A percentile compares a stretch with the other conserved stretches of the same genome.
phyloP scores from a whole-genome alignment of 2,888 invertebrate species.

The Euplagia quadripunctaria region DNA sequence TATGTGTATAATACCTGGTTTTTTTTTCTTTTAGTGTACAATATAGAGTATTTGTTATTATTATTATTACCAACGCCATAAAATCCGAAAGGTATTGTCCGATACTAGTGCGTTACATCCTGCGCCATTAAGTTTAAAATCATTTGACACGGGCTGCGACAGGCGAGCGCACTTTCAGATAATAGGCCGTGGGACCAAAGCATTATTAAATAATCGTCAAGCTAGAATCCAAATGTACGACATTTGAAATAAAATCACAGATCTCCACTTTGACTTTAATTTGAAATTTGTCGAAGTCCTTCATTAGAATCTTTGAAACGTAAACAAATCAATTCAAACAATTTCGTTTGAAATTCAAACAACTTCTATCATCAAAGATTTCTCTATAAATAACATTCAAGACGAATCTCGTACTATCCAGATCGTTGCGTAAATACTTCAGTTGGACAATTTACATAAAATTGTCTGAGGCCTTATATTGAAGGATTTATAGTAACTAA shows the following conservation, averaged over 20 bases:
- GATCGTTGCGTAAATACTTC: not conserved
- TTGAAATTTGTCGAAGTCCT: not conserved
- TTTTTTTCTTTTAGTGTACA: too few relatives aligned
- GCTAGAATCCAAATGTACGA: not conserved
- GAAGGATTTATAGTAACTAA: not conserved
- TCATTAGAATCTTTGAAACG: conserved; percentile 2
- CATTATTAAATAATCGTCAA: not conserved
- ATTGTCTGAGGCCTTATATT: not conserved
- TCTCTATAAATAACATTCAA: not conserved
- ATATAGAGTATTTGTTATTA: too few relatives aligned
- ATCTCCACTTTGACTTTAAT: not conserved
- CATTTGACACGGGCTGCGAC: too few relatives aligned
- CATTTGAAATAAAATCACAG: not conserved
- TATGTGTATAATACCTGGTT: too few relatives aligned
- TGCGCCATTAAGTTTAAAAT: too few relatives aligned
- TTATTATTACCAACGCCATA: too few relatives aligned
- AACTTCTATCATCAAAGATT: conserved; percentile 7
- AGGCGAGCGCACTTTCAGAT: not conserved
- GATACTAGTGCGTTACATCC: too few relatives aligned
- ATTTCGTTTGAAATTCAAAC: conserved; percentile 4
- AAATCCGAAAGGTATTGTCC: too few relatives aligned
- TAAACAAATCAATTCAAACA: conserved; percentile 13
- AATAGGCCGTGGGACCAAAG: not conserved
- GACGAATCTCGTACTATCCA: not conserved
- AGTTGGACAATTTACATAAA: not conserved